Evolutionary conservation across 2,797 vertebrate genomes (phyloP).

Genomic region (Tokudaia muenninki): DNA sequence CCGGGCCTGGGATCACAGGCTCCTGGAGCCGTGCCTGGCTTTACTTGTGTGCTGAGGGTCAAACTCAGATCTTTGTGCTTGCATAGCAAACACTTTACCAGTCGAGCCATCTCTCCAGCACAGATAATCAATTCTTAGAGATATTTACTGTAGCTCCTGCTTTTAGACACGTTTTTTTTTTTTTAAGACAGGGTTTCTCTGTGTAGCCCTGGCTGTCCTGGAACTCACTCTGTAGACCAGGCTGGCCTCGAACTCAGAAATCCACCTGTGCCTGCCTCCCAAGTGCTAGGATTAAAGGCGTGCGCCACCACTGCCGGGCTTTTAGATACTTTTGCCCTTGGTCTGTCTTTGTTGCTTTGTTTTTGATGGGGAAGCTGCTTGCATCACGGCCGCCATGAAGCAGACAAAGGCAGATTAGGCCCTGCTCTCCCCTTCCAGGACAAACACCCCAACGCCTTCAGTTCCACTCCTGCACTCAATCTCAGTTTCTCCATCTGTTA

Average conservation of each 20-base stretch:
- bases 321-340: neutral
- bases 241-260: too few relatives aligned
- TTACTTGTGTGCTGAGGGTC: neutral
- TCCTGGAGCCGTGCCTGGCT: too few relatives aligned
- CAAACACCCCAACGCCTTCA: neutral
- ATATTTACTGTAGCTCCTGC: neutral
- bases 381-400: neutral
- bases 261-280: too few relatives aligned
- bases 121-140: neutral
- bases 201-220: too few relatives aligned
- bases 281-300: too few relatives aligned
- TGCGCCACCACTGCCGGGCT: too few relatives aligned
- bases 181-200: too few relatives aligned
- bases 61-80: neutral
- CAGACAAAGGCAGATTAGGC: neutral
- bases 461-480: neutral
- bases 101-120: neutral
- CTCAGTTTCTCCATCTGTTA: neutral
- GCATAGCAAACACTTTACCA: neutral
- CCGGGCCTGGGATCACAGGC: neutral
- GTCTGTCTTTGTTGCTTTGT: neutral
- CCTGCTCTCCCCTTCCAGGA: neutral
- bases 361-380: too few relatives aligned
- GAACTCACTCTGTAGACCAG: too few relatives aligned
- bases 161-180: neutral